Conservation (phyloP, 1,140 invertebrate species). For the Calephelis virginiensis region DNA sequence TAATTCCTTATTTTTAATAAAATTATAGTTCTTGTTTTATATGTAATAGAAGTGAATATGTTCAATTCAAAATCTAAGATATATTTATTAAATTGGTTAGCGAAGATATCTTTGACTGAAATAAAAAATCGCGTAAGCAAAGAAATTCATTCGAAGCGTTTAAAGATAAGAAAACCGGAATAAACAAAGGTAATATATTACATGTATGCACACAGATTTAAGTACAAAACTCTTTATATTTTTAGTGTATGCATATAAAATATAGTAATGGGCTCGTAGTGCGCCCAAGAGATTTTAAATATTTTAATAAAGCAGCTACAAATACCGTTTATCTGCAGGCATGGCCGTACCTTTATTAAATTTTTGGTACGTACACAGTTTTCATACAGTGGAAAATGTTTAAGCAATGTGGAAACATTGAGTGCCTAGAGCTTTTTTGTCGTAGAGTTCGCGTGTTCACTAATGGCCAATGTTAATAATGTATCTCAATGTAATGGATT, state of each 20-base stretch:
- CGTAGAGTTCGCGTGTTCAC: background rate
- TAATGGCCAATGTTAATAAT: too few species aligned
- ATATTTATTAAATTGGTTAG: too few species aligned
- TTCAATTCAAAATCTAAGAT: too few species aligned
- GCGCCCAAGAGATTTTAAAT: background rate
- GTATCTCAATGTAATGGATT: too few species aligned
- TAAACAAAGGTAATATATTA: background rate
- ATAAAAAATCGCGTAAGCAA: too few species aligned
- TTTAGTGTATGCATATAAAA: background rate
- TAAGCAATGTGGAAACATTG: constrained; percentile 7
- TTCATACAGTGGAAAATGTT: constrained; percentile 14
- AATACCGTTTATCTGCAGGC: constrained; percentile 9
- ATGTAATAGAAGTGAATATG: too few species aligned
- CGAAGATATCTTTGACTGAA: too few species aligned
- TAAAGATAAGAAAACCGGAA: background rate
- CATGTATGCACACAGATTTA: too few species aligned
- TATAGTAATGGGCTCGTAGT: background rate
- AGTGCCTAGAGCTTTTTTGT: background rate
- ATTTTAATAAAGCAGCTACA: constrained; percentile 11
- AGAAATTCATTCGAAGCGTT: too few species aligned
- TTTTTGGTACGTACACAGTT: constrained; percentile 13
- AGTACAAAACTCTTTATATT: too few species aligned
- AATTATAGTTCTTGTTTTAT: too few species aligned
- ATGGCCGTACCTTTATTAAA: constrained; percentile 7
- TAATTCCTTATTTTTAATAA: too few species aligned